Evolutionary conservation across 2,888 invertebrate species (phyloP).

Genomic region (Heliconius ismenius): DNA sequence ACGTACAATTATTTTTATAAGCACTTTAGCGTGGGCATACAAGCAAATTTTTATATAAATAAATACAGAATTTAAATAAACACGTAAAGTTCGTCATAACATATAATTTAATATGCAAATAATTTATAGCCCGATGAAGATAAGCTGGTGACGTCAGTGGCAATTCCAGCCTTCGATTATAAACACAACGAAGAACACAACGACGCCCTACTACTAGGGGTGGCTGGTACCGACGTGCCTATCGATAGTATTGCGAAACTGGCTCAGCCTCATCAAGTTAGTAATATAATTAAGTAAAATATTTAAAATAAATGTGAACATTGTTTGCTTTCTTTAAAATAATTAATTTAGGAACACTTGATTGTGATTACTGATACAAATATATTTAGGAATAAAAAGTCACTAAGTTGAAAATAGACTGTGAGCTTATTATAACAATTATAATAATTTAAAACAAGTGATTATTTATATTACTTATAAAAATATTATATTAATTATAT

Average conservation of each 20-base stretch:
- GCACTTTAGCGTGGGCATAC: too few species aligned
- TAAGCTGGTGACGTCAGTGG: slow-evolving; percentile 93
- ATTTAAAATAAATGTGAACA: not conserved
- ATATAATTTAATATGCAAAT: not conserved
- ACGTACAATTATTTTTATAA: too few species aligned
- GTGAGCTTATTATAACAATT: not conserved
- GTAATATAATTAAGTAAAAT: not conserved
- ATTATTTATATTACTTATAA: not conserved
- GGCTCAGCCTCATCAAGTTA: slow-evolving; percentile 92
- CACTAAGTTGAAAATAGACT: not conserved
- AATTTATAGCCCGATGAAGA: slow-evolving; percentile 72
- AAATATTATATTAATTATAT: too few species aligned
- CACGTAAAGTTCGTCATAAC: not conserved
- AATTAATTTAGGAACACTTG: not conserved
- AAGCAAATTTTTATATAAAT: too few species aligned
- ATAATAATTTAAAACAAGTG: too few species aligned
- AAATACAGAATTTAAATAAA: too few species aligned
- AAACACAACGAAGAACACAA: slow-evolving; percentile 83
- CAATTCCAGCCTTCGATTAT: slow-evolving; percentile 94
- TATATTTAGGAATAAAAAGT: not conserved
- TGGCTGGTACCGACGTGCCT: slow-evolving; percentile 97
- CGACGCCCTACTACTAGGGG: slow-evolving; percentile 92
- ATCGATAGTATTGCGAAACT: slow-evolving; percentile 94
- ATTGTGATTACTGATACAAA: too few species aligned
- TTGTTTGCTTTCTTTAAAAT: not conserved